Evolutionary conservation across 1,140 invertebrate species (phyloP).

Genomic region (Cydia strobilella): DNA sequence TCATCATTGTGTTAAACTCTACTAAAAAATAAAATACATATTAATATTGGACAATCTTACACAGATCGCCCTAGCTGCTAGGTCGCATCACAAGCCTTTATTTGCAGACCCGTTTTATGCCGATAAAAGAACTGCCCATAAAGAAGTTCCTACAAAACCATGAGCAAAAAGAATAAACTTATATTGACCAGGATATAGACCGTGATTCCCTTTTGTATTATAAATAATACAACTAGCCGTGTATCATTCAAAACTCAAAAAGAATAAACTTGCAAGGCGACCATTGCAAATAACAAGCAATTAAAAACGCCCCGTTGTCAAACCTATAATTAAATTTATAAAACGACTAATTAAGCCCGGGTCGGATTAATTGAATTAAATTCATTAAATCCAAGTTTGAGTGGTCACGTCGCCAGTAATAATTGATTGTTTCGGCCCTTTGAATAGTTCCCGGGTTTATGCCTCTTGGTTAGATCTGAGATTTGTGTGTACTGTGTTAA

Average conservation of each 20-base stretch:
- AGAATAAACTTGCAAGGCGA: background rate
- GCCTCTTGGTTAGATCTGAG: background rate
- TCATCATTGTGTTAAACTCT: too few relatives aligned
- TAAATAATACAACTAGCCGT: too few relatives aligned
- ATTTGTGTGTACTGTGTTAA: background rate
- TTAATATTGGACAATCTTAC: too few relatives aligned
- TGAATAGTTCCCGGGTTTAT: conserved; percentile 5
- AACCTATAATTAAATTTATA: conserved; percentile 1
- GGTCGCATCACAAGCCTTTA: too few relatives aligned
- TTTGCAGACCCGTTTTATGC: too few relatives aligned
- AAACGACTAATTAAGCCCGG: conserved; percentile 27
- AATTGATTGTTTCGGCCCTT: conserved; percentile 27
- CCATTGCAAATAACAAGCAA: background rate
- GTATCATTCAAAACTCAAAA: too few relatives aligned
- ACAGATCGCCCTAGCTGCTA: too few relatives aligned
- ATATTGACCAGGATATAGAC: too few relatives aligned
- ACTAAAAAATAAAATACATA: too few relatives aligned
- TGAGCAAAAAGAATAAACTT: background rate
- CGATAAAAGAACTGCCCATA: too few relatives aligned
- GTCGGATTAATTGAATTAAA: conserved; percentile 28
- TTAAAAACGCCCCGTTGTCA: background rate
- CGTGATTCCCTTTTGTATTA: too few relatives aligned
- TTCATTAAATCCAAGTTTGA: conserved; percentile 27
- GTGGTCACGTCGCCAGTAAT: conserved; percentile 25
- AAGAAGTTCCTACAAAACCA: too few relatives aligned